A percentile compares a stretch with the other conserved stretches of the same genome.
These are phyloP conservation scores for Therioaphis trifolii DNA, from an alignment of 2,888 invertebrate genomes.

Conservation along the genomic window DNA sequence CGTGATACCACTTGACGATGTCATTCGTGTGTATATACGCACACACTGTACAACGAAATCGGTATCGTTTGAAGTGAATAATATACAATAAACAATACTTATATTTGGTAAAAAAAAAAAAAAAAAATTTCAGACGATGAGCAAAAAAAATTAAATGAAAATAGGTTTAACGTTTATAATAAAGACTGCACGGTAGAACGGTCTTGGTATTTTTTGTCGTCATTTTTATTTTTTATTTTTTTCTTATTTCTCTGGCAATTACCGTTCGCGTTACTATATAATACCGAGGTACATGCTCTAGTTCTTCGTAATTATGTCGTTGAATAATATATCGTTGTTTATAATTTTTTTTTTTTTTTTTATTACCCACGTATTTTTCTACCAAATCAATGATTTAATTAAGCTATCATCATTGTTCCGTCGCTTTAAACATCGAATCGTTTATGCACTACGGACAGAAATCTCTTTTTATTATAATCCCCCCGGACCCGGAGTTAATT, in stretches of 20 bases:
- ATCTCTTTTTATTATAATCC: too few species aligned
- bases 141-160: slow-evolving; percentile 7
- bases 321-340: slow-evolving; percentile 29
- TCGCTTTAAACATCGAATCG: not conserved
- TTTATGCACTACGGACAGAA: too few species aligned
- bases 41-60: too few species aligned
- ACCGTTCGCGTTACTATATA: slow-evolving; percentile 7
- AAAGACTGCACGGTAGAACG: slow-evolving; percentile 8
- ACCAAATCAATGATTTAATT: slow-evolving; percentile 33
- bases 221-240: not conserved
- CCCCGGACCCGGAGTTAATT: not conserved
- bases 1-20: too few species aligned
- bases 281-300: slow-evolving; percentile 28
- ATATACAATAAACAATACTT: too few species aligned
- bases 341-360: not conserved
- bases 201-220: not conserved
- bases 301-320: slow-evolving; percentile 25
- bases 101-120: not conserved
- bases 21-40: too few species aligned
- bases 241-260: slow-evolving; percentile 20
- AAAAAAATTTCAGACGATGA: not conserved
- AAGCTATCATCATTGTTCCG: not conserved
- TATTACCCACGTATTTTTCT: slow-evolving; percentile 12
- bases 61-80: too few species aligned
- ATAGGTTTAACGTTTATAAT: slow-evolving; percentile 11